Conservation (phyloP, 2,113 vertebrate species). For the Amazona guildingii region DNA sequence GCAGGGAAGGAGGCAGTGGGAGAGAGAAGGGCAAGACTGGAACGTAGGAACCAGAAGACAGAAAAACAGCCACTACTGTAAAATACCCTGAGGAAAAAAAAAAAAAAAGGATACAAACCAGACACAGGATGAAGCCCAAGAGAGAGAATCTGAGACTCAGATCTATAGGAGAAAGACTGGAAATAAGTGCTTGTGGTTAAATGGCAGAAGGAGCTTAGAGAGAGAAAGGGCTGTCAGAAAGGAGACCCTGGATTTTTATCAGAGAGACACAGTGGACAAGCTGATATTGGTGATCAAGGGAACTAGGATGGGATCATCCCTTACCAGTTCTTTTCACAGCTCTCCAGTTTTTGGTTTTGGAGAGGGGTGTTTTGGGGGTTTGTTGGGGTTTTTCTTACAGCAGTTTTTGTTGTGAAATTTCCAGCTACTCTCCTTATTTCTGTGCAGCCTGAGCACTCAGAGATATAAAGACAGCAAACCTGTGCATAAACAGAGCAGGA, state of each 20-base stretch:
- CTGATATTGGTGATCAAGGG: neutral
- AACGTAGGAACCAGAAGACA: neutral
- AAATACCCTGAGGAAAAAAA: too few species aligned
- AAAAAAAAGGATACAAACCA: rapidly evolving
- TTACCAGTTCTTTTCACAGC: neutral
- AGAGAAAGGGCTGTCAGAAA: neutral
- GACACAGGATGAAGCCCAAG: neutral
- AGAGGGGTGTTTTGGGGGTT: neutral
- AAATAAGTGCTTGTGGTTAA: neutral
- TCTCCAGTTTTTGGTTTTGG: neutral
- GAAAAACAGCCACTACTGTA: neutral
- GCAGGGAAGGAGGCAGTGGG: neutral
- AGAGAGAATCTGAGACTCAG: neutral
- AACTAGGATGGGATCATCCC: neutral
- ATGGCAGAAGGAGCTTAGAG: neutral
- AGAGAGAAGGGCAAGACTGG: neutral
- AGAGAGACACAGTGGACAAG: neutral
- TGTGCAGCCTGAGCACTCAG: neutral
- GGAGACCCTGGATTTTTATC: neutral
- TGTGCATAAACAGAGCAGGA: neutral
- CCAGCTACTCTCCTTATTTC: neutral
- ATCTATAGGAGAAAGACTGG: neutral
- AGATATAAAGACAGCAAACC: neutral
- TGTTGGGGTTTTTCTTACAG: neutral
- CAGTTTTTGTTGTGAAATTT: neutral